These are phyloP conservation scores for Cepphus grylle DNA, from an alignment of 2,113 vertebrate species.

Conservation along the genomic window DNA sequence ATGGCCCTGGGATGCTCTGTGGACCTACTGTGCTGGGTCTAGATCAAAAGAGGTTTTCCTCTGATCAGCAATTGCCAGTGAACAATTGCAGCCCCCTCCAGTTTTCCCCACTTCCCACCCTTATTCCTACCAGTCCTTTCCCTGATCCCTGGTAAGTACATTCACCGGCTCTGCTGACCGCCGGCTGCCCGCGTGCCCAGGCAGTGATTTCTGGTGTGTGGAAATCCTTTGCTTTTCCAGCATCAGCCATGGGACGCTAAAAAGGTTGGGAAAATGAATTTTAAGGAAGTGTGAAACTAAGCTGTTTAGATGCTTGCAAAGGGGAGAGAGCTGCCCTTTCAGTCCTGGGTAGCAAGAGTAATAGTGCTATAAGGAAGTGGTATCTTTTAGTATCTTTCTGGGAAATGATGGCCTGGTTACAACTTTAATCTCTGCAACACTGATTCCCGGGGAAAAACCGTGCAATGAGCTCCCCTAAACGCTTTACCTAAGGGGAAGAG, in stretches of 20 bases:
- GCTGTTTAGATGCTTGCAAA: background rate
- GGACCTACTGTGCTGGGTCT: background rate
- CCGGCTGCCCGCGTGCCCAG: rapidly evolving
- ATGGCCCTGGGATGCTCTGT: background rate
- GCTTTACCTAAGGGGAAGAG: slow-evolving; percentile 44
- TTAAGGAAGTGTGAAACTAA: background rate
- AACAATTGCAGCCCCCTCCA: background rate
- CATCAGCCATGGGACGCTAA: background rate
- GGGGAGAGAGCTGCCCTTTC: background rate
- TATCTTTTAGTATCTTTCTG: slow-evolving; percentile 1
- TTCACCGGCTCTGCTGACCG: background rate
- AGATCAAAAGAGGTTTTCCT: background rate
- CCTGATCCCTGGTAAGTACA: background rate
- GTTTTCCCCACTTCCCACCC: background rate
- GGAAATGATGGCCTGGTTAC: background rate
- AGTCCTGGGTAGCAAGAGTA: background rate
- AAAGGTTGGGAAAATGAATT: background rate
- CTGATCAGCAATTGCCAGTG: background rate
- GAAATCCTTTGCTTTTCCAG: background rate
- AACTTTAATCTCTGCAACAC: background rate
- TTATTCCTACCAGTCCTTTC: background rate
- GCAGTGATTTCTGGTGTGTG: background rate
- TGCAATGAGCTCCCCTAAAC: slow-evolving; percentile 4
- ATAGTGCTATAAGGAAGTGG: background rate
- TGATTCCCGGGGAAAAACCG: background rate